Evolutionary conservation across 1,140 invertebrate genomes (phyloP), one percentile per base, ranked within the genome.

Genomic region (Brachionus angularis): DNA sequence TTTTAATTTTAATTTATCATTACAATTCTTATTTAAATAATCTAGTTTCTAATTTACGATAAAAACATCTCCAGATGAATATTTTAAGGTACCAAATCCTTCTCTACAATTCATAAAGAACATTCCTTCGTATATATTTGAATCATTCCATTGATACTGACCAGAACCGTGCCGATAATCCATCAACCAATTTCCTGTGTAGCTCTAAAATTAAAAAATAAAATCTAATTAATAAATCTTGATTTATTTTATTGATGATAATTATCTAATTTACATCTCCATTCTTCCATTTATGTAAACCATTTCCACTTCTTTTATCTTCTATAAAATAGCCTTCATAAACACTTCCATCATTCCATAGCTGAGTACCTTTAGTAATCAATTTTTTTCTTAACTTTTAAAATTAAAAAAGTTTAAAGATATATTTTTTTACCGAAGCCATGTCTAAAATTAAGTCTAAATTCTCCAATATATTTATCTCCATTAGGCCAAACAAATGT

Each of bases 81-180:
- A 81, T 18, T 47, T 71, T 58, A 81, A 79, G 0, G 62, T 72
- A 2, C 80, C 80, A 75, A 78, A 81, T 3, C 80, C 79, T 73
- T 82, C 79, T 55, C 78, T 79, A 44, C 76, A 77, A 64, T 81
- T 79, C 75, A 79, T 77, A 72, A 80, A 80, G 62, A 81, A 82
- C 23, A 76, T 76, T 5, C 80, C 80, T 18, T 69, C 67, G 58
- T 75, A 81, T 10, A 73, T 73, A 5, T 78, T 77, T 1, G 76
- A 76, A 73, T 80, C 76, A 29, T 76, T 73, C 79, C 78, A 81
- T 0, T 36, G 75, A 67, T 81, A 80, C 10, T 67, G 73, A 7
- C 79, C 78, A 29, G 71, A 73, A 16, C 80, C 80, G 77, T 81
- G 80, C 12, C 80, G 76, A 52, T 77, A 74, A 50, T 81, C 80